A percentile compares a stretch with the other conserved stretches of the same genome.
Conservation (phyloP, 2,797 vertebrate genomes). For the Spinus pinus region DNA sequence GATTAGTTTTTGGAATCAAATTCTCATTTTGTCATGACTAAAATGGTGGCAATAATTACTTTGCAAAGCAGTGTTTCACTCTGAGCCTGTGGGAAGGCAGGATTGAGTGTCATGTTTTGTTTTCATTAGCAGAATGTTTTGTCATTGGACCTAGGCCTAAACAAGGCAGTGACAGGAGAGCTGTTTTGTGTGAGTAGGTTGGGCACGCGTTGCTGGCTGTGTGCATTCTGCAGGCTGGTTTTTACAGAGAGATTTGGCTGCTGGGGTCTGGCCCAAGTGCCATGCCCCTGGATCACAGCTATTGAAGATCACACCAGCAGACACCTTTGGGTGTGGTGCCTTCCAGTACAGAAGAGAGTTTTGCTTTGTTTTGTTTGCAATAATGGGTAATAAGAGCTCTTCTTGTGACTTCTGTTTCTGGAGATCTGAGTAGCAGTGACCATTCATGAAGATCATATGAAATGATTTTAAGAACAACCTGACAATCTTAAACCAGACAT, state of each 20-base stretch:
- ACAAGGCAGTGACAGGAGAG: neutral
- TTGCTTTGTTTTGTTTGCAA: neutral
- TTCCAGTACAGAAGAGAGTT: neutral
- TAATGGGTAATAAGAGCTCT: conserved; percentile 4
- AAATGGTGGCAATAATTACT: conserved; percentile 3
- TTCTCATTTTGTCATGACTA: neutral
- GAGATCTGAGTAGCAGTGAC: neutral
- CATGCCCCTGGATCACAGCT: neutral
- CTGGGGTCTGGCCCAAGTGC: neutral
- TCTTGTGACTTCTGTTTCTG: neutral
- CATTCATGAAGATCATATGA: neutral
- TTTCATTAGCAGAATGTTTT: conserved; percentile 23
- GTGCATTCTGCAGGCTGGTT: neutral
- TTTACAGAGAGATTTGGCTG: neutral
- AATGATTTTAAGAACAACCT: neutral
- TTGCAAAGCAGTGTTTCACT: neutral
- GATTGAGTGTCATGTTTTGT: conserved; percentile 1
- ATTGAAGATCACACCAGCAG: neutral
- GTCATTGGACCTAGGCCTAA: neutral
- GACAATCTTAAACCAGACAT: neutral
- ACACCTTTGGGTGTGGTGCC: neutral
- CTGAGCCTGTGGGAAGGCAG: neutral
- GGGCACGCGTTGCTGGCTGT: accelerated
- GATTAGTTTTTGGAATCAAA: neutral
- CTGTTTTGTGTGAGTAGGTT: neutral